Percentiles rank a stretch among this genome's conserved stretches.
These are phyloP conservation scores for Myotis yumanensis DNA, from an alignment of 2,113 vertebrate species.

Conservation along the genomic window DNA sequence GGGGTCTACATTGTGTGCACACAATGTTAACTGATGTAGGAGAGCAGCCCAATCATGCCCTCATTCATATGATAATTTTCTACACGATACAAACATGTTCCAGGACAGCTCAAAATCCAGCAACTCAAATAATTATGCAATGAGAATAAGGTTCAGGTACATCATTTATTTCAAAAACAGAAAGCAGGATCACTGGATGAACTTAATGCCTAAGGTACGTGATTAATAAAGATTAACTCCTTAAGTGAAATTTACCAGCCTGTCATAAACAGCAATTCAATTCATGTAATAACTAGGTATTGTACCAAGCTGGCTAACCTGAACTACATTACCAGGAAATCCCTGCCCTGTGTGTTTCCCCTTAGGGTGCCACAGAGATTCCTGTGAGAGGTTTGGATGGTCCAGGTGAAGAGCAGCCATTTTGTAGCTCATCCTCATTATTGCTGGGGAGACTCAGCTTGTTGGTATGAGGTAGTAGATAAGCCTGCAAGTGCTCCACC, in stretches of 20 bases:
- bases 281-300: neutral
- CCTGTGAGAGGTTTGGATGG: neutral
- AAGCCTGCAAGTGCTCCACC: neutral
- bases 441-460: neutral
- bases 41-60: constrained; percentile 30
- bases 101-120: constrained; percentile 60
- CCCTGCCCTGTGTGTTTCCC: neutral
- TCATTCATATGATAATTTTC: constrained; percentile 69
- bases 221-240: constrained; percentile 11
- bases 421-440: neutral
- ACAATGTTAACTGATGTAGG: constrained; percentile 55
- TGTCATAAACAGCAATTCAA: neutral
- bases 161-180: constrained; percentile 35
- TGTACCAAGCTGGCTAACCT: neutral
- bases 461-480: neutral
- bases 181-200: neutral
- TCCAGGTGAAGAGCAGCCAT: neutral
- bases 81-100: constrained; percentile 42
- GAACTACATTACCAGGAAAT: neutral
- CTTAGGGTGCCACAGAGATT: neutral
- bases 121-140: constrained; percentile 52
- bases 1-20: constrained; percentile 43
- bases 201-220: neutral
- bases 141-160: constrained; percentile 33
- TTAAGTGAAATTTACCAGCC: constrained; percentile 11